These are phyloP conservation scores for Drosophila ogumai DNA, from an alignment of 1,140 invertebrate species.

Conservation along the genomic window DNA sequence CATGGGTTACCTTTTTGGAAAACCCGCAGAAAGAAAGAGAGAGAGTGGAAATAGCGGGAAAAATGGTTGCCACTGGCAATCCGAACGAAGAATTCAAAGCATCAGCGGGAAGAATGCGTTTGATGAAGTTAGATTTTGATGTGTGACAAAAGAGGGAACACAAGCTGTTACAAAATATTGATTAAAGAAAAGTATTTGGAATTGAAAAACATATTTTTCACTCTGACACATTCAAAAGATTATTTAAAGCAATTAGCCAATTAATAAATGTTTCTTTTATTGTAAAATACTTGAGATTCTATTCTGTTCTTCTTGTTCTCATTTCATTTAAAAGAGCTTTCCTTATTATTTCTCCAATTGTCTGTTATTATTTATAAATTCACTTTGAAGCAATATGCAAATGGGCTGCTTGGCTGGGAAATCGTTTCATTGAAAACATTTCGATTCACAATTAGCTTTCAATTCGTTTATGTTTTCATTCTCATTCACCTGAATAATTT, in stretches of 20 bases:
- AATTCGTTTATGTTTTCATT: constrained; percentile 8
- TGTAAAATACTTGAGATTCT: not conserved
- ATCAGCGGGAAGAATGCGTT: constrained; percentile 14
- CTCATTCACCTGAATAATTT: not conserved
- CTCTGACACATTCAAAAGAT: too few relatives aligned
- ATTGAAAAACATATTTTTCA: not conserved
- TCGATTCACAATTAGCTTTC: not conserved
- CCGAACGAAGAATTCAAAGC: constrained; percentile 22
- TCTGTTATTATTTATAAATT: constrained; percentile 16
- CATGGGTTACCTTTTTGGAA: constrained; percentile 35
- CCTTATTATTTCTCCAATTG: not conserved
- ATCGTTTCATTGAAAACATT: constrained; percentile 15
- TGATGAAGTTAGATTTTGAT: constrained; percentile 44
- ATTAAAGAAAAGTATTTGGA: not conserved
- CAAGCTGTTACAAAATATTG: not conserved
- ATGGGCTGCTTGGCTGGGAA: not conserved
- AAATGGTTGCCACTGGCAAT: constrained; percentile 31
- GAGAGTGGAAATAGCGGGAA: not conserved
- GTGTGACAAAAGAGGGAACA: not conserved
- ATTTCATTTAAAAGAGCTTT: not conserved
- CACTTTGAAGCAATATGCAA: constrained; percentile 17
- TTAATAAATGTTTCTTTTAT: not conserved
- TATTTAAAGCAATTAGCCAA: not conserved
- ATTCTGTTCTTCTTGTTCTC: not conserved
- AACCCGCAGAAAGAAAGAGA: not conserved